phyloP scores from a whole-genome alignment of 2,888 invertebrate species.

The Drosophila villosipedis region DNA sequence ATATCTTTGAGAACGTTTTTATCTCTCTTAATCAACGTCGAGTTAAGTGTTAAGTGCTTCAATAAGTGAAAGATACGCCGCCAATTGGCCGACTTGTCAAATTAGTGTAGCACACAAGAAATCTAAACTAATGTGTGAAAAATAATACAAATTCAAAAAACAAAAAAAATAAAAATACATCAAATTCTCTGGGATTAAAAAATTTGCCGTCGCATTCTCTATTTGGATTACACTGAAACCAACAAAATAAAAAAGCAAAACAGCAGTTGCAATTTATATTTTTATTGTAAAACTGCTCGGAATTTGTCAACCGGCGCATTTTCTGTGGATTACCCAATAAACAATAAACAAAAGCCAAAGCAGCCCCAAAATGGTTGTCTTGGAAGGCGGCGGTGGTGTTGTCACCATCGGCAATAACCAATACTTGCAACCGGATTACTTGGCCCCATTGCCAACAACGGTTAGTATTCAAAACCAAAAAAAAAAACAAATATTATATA shows the following conservation, averaged over 20 bases:
- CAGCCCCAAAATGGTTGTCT: slow-evolving; percentile 90
- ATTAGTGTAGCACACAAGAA: slow-evolving; percentile 43
- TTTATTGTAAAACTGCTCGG: slow-evolving; percentile 9
- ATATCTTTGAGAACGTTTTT: slow-evolving; percentile 43
- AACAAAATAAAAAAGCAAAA: not conserved
- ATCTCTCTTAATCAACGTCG: slow-evolving; percentile 14
- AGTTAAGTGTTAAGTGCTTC: slow-evolving; percentile 45
- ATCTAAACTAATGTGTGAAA: slow-evolving; percentile 46
- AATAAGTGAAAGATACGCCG: slow-evolving; percentile 39
- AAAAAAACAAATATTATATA: too few relatives aligned
- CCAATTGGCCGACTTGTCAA: slow-evolving; percentile 43
- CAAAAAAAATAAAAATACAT: slow-evolving; percentile 12
- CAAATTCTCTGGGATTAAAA: slow-evolving; percentile 40
- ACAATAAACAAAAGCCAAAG: slow-evolving; percentile 29
- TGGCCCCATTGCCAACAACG: slow-evolving; percentile 96
- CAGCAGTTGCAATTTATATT: slow-evolving; percentile 12
- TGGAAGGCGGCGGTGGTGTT: slow-evolving; percentile 96
- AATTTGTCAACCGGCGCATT: slow-evolving; percentile 20
- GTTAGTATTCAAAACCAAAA: slow-evolving; percentile 88
- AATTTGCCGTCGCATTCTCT: slow-evolving; percentile 66
- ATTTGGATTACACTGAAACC: slow-evolving; percentile 55
- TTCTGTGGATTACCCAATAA: slow-evolving; percentile 41
- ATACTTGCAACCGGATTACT: slow-evolving; percentile 98
- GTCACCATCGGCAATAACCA: slow-evolving; percentile 95
- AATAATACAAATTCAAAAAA: slow-evolving; percentile 18